These are phyloP conservation scores for Pelosia muscerda DNA, from an alignment of 2,888 invertebrate genomes.

Conservation along the genomic window DNA sequence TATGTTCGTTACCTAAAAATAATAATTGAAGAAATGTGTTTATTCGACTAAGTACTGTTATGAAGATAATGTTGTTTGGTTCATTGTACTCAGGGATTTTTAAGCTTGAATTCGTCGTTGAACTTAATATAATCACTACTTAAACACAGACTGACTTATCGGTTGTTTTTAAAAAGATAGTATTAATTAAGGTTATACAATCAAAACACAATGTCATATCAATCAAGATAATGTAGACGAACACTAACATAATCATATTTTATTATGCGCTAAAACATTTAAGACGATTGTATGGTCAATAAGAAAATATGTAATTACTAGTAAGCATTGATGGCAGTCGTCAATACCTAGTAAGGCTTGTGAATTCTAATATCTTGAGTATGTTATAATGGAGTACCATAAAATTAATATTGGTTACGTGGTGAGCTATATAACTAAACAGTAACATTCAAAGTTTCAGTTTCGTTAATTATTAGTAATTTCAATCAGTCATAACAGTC, in stretches of 20 bases:
- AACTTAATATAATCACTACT: constrained; percentile 21
- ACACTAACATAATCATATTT: constrained; percentile 16
- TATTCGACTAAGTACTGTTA: background rate
- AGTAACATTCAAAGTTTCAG: no score
- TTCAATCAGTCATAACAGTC: no score
- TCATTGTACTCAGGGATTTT: constrained; percentile 19
- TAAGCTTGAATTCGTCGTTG: constrained; percentile 18
- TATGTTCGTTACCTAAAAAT: no score
- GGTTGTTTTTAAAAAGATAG: constrained; percentile 32
- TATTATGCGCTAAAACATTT: constrained; percentile 19
- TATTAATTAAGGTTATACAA: constrained; percentile 46
- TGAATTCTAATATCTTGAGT: no score
- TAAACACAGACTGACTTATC: constrained; percentile 21
- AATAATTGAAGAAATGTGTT: background rate
- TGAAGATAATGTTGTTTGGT: constrained; percentile 5
- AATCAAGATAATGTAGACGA: constrained; percentile 45
- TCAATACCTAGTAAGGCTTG: no score
- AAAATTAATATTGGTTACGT: no score
- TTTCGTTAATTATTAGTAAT: no score
- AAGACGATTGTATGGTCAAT: background rate
- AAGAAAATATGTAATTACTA: no score
- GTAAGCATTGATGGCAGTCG: no score
- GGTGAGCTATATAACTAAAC: no score
- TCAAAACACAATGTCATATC: constrained; percentile 42
- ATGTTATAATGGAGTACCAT: no score